Evolutionary conservation across 53 echinoderm and acorn worm species (phyloP).

Genomic region (Stichopus horrens): DNA sequence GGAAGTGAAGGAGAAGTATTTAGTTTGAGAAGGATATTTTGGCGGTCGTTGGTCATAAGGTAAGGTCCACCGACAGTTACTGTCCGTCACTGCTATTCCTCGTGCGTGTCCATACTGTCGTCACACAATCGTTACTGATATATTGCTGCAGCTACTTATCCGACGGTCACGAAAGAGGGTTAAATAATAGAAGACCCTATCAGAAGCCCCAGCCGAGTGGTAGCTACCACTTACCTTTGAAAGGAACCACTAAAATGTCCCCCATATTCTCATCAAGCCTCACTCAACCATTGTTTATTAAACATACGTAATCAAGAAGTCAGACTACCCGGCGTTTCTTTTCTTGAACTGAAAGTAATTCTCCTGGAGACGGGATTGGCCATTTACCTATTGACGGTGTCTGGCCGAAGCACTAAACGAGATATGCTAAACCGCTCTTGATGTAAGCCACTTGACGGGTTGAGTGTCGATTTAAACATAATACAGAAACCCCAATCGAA

Average conservation of each 20-base stretch:
- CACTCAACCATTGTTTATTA: not conserved
- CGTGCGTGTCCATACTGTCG: too few relatives aligned
- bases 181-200: too few relatives aligned
- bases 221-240: not conserved
- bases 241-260: not conserved
- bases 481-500: not conserved
- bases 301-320: not conserved
- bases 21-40: too few relatives aligned
- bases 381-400: not conserved
- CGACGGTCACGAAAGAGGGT: too few relatives aligned
- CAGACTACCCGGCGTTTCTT: not conserved
- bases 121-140: too few relatives aligned
- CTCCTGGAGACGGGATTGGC: not conserved
- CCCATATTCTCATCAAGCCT: not conserved
- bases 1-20: too few relatives aligned
- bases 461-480: not conserved
- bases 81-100: too few relatives aligned
- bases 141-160: too few relatives aligned
- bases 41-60: too few relatives aligned
- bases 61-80: too few relatives aligned
- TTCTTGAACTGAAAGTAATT: not conserved
- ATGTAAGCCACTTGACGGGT: not conserved
- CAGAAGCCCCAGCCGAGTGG: not conserved
- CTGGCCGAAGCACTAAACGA: not conserved
- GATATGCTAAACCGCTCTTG: not conserved